Base-by-base conservation (phyloP, 2,113 vertebrate species). In the Cryptomyrus ogoouensis region DNA sequence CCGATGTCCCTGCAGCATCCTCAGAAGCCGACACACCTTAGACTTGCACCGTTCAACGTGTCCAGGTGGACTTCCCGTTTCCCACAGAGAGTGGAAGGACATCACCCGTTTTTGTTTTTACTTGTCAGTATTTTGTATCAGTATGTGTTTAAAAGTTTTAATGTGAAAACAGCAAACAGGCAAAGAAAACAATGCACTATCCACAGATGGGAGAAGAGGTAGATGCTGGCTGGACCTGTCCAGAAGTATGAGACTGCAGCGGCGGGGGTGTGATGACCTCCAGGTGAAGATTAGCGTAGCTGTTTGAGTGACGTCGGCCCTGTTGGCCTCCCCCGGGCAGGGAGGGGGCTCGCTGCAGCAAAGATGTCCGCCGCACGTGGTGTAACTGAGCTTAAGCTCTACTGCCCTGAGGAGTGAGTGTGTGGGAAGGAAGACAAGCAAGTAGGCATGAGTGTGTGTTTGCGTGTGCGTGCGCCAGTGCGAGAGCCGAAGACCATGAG, bases 101-200 rank as follows among this genome's bases (percentile, higher is more conserved):
- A 66, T 70, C n/a, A 27, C 35, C 19, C 24, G 4, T 80, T 80
- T 80, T 66, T 46, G 12, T 90, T 90, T 46, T 90, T 90, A 88
- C 88, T 88, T 90, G 83, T 91, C 90, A 88, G 89, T 89, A 50
- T 93, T 91, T 90, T 92, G 91, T 89, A 89, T 92, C 83, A 17
- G 89, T 90, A 88, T 27, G 66, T 90, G 91, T 91, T 91, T 53
- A 88, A 92, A 91, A 91, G 42, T 89, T 74, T 83, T 52, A 56
- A 7, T 24, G 47, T 83, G 39, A 39, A 84, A 91, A 88, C 49
- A 87, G 47, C 52, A 89, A 87, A 89, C 35, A 10, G 49, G 56
- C 58, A 77, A 80, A 50, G 15, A 89, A 89, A 83, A 53, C 47
- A 88, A 77, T 86, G 88, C 74, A 90, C 86, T 83, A 80, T 77